A percentile compares a stretch with the other conserved stretches of the same genome.
Conservation (phyloP, 2,888 invertebrate species). For the Philereme transversata region DNA sequence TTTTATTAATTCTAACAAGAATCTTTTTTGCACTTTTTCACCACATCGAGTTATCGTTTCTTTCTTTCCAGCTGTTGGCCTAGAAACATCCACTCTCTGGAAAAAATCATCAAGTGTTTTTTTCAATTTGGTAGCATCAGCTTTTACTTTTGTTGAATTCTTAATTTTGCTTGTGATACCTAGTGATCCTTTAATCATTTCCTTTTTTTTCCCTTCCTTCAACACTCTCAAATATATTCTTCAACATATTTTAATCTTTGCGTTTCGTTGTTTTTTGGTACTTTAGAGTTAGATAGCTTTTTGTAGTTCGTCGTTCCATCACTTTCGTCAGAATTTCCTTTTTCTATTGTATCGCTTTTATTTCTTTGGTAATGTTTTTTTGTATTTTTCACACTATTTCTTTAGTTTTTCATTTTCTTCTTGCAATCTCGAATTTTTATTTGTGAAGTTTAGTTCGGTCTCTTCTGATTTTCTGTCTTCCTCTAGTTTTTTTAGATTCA, state of each 20-base stretch:
- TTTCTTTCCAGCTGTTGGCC: slow-evolving; percentile 39
- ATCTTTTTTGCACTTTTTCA: slow-evolving; percentile 34
- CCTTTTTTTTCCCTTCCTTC: not conserved
- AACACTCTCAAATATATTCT: slow-evolving; percentile 21
- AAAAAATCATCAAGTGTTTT: slow-evolving; percentile 25
- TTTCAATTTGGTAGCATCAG: not conserved
- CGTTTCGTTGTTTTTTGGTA: slow-evolving; percentile 13
- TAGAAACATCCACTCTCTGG: slow-evolving; percentile 35
- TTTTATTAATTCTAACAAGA: slow-evolving; percentile 34
- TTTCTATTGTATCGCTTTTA: slow-evolving; percentile 21
- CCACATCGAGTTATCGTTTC: slow-evolving; percentile 31
- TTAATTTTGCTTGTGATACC: not conserved
- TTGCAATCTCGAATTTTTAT: slow-evolving; percentile 28
- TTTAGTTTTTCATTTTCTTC: slow-evolving; percentile 24
- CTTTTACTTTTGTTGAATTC: not conserved
- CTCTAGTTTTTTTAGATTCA: not conserved
- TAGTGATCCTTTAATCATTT: not conserved
- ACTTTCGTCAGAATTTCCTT: slow-evolving; percentile 9
- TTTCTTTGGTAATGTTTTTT: slow-evolving; percentile 30
- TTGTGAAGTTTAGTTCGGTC: no score
- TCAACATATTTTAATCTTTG: slow-evolving; percentile 17
- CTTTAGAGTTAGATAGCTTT: slow-evolving; percentile 23
- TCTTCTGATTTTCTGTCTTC: slow-evolving; percentile 26
- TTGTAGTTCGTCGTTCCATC: slow-evolving; percentile 2
- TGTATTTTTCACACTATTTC: slow-evolving; percentile 21